Base-by-base conservation (phyloP, 2,888 invertebrate species). In the Scotopteryx bipunctaria region DNA sequence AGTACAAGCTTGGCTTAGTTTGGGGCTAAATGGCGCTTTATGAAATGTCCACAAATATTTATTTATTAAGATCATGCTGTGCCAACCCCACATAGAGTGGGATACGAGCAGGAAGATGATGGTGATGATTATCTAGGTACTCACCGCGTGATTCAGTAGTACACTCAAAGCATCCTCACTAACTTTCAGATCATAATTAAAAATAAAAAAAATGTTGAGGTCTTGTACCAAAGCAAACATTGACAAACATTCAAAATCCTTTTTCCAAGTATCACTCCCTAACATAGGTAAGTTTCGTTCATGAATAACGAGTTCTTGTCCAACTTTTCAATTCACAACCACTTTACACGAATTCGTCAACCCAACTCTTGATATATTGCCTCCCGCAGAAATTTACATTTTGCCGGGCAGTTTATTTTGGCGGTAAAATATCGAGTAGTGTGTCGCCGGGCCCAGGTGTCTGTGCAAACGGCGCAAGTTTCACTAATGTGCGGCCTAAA, bases 401-500 rank as follows among this genome's bases (percentile, higher is more conserved):
- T 72, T 74, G 73, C 63, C 69, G 67, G 73, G 62, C 67, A 77
- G 77, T 78, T 76, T 76, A 75, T 76, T 78, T 69, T 65, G 69
- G 69, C 69, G 76, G 76, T 83, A 83, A 83, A 83, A 83, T 85
- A 86, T 83, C 76, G 80, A 78, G 76, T 82, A 76, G 79, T 82
- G 73, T 75, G 75, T 77, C 68, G 72, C 69, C 64, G 57, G 70
- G 66, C 85, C 76, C 87, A 87, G 87, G 88, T 87, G 87, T 73
- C 67, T 76, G 76, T 73, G 74, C 76, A 78, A 84, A 84, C 85
- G 81, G 82, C 78, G 77, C 83, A 88, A 89, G 85, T 86, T 89
- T 83, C 75, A 68, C 83, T 86, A 88, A 88, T 89, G 84, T 87
- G 81, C 77, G 85, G 86, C 86, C 85, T 89, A 87, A 87, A 87